Conservation (phyloP, 1,140 invertebrate species). For the Aplysia californica region DNA sequence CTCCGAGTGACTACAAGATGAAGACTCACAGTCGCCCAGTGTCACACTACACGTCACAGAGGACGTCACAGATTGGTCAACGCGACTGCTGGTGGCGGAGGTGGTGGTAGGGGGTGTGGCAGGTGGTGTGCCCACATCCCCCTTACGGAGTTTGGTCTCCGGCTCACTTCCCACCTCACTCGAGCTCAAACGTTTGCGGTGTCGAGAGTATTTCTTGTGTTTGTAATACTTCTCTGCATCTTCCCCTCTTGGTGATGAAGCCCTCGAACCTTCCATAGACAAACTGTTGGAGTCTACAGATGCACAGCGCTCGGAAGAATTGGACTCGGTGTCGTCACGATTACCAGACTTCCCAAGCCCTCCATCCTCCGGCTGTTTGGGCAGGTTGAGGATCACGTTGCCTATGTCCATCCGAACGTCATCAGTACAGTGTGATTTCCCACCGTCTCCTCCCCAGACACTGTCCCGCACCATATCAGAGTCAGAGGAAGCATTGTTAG, state of each 20-base stretch:
- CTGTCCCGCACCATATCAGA: too few relatives aligned
- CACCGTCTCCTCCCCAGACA: neutral
- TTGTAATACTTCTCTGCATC: slow-evolving; percentile 43
- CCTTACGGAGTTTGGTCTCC: neutral
- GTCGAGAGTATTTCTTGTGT: slow-evolving; percentile 55
- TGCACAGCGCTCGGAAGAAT: slow-evolving; percentile 17
- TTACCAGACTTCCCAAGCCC: neutral
- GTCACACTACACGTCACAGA: neutral
- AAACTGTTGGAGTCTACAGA: slow-evolving; percentile 16
- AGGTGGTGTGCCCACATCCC: neutral
- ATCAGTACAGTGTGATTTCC: neutral
- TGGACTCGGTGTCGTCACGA: slow-evolving; percentile 21
- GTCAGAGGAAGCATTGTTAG: neutral
- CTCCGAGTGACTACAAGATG: too few relatives aligned
- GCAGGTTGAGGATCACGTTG: neutral
- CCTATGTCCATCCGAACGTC: neutral
- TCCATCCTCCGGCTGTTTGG: neutral
- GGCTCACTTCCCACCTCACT: neutral
- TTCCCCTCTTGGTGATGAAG: slow-evolving; percentile 22
- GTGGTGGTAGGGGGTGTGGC: neutral
- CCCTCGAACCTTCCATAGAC: slow-evolving; percentile 16
- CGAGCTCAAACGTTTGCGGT: slow-evolving; percentile 38
- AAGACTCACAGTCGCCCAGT: slow-evolving; percentile 12
- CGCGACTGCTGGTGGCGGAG: too few relatives aligned
- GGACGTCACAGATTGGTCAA: neutral